Percentiles rank a stretch among this genome's conserved stretches.
Conservation (phyloP, 2,113 vertebrate genomes). For the Salvator merianae region DNA sequence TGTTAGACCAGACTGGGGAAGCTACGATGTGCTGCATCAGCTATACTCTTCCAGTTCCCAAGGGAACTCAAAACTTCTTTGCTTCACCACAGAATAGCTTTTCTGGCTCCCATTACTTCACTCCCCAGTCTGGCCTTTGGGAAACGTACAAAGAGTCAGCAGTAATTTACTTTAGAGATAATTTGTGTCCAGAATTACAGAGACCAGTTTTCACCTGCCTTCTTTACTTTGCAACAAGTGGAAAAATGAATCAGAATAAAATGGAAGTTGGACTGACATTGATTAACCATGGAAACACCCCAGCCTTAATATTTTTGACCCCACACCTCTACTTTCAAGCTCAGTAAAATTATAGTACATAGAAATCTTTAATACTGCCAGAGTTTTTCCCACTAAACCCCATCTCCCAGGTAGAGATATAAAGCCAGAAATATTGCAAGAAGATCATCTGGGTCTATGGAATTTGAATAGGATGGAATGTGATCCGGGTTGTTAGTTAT, state of each 20-base stretch:
- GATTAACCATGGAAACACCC: neutral
- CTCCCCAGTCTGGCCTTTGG: neutral
- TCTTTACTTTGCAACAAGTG: neutral
- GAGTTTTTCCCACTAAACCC: no score
- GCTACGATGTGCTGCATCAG: slow-evolving; percentile 54
- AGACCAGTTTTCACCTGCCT: neutral
- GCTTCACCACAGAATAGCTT: neutral
- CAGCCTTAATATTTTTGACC: neutral
- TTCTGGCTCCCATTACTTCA: neutral
- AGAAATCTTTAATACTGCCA: neutral
- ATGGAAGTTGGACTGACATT: neutral
- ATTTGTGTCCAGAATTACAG: fast-evolving
- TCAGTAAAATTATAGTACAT: neutral
- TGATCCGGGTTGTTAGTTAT: neutral
- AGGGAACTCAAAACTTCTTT: slow-evolving; percentile 32
- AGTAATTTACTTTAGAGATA: neutral
- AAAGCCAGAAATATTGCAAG: neutral
- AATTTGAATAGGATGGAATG: no score
- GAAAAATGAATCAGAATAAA: neutral
- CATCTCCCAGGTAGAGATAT: neutral
- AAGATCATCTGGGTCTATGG: neutral
- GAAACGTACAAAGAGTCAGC: neutral
- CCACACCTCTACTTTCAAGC: neutral
- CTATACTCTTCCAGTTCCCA: slow-evolving; percentile 16
- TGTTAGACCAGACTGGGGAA: slow-evolving; percentile 62